phyloP scores from a whole-genome alignment of 2,888 invertebrate genomes.

The Sympetrum striolatum region DNA sequence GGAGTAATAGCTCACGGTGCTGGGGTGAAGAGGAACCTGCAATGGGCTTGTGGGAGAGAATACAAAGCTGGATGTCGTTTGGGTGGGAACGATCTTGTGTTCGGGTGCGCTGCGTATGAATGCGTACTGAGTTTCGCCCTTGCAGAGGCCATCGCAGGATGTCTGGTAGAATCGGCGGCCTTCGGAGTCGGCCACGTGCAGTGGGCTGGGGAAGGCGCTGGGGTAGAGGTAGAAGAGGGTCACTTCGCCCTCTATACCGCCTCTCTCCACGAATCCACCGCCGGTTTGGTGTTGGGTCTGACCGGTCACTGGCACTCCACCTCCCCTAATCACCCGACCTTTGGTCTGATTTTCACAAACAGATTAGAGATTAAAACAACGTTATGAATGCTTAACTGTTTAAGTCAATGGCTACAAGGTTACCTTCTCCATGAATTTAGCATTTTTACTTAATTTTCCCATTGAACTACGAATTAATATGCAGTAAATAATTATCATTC shows the following conservation, averaged over 20 bases:
- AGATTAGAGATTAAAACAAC: slow-evolving; percentile 48
- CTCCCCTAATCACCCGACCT: slow-evolving; percentile 76
- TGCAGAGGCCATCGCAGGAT: slow-evolving; percentile 67
- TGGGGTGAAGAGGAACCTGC: not conserved
- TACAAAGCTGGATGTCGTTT: not conserved
- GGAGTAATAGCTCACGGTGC: not conserved
- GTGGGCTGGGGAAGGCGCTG: slow-evolving; percentile 72
- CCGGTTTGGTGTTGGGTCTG: slow-evolving; percentile 67
- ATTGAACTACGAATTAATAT: too few relatives aligned
- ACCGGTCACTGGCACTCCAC: slow-evolving; percentile 77
- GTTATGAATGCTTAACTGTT: too few relatives aligned
- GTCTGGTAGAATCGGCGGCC: slow-evolving; percentile 64
- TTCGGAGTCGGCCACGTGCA: slow-evolving; percentile 57
- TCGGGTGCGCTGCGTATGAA: not conserved
- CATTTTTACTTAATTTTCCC: too few relatives aligned
- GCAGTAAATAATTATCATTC: too few relatives aligned
- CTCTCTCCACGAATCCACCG: slow-evolving; percentile 65
- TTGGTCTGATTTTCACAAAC: slow-evolving; percentile 67
- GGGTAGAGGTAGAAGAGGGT: slow-evolving; percentile 82
- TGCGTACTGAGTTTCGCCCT: not conserved
- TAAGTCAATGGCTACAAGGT: too few relatives aligned
- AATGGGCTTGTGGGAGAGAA: not conserved
- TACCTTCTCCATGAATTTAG: too few relatives aligned
- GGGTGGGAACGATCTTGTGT: not conserved
- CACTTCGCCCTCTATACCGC: slow-evolving; percentile 64